Evolutionary conservation across 2,113 vertebrate genomes (phyloP), one percentile per base, ranked within the genome.

Genomic region (Muntiacus reevesi): DNA sequence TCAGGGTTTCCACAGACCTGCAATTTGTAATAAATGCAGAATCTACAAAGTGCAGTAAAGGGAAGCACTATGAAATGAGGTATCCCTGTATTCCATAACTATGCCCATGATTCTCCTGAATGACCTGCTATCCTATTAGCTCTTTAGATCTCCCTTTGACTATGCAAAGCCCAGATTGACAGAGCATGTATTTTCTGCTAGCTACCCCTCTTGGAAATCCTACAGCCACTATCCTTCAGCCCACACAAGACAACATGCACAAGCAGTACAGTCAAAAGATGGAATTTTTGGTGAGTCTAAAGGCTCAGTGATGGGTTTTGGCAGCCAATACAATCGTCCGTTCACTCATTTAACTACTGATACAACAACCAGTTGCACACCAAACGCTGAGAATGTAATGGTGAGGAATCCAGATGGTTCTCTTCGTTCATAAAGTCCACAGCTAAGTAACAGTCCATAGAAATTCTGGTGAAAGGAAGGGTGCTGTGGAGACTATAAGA

Each of bases 261-360:
- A 76, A 43, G 14, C 6, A 25, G 12, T 43, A 43, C 36, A 76
- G 23, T 76, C 71, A 76, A 76, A 76, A 76, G 71, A 43, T 43
- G 36, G 71, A 25, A 43, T 43, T 43, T 71, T 25, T 13, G 23
- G 71, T 27, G 71, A 25, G 23, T 76, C 23, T 76, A 13, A 76
- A 76, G 23, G 71, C 21, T 76, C 71, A 43, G 11, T 43, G 36
- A 43, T 76, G 71, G 71, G 36, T 76, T 76, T 76, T 13, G 36
- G 6, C 36, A 43, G 36, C 36, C 71, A 76, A 7, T 43, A 43
- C 71, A 74, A 43, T 43, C 3, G 0, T 27, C 2, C 9, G 0
- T 71, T 71, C 36, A 43, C 23, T 43, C 71, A 43, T 43, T 76
- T 25, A 43, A 76, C 71, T 76, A 27, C 71, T 76, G 36, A 76